Evolutionary conservation across 1,140 invertebrate species (phyloP), one percentile per base, ranked within the genome.

Genomic region (Ostrea denselamellosa): DNA sequence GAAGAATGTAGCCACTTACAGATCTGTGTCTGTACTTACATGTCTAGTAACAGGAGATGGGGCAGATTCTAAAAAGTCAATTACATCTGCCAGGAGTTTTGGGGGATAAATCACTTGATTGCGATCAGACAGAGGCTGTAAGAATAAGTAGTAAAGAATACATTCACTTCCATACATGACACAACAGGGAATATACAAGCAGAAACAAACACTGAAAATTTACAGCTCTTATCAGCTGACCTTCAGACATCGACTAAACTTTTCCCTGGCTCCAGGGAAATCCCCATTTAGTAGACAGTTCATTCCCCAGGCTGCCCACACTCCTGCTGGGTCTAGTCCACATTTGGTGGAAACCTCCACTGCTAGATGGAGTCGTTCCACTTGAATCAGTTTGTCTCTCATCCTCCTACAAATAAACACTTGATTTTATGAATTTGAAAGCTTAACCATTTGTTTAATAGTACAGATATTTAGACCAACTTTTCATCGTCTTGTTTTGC

Each of bases 231-330:
- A 10, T 10, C 65, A 68, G 3, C 19, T 65, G 89, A 95, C 94
- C 91, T 95, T 95, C 10, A 95, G 88, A 89, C 93, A 95, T 62
- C 93, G 93, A 51, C 88, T 90, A 89, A 95, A 95, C 91, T 95
- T 95, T 87, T 97, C 96, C 52, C 97, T 95, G 0, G 98, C 97
- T 90, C 95, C 96, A 86, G 95, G 95, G 93, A 95, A 97, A 91
- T 97, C 96, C 0, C 97, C 97, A 2, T 97, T 96, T 90, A 97
- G 97, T 0, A 98, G 94, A 92, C 97, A 98, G 65, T 97, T 96
- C 93, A 98, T 96, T 0, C 97, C 98, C 97, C 98, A 98, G 0
- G 97, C 97, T 2, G 97, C 97, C 96, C 98, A 97, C 0, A 98
- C 97, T 28, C 97, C 97, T 83, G 96, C 95, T 51, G 96, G 96